Base-by-base conservation (phyloP, 2,888 invertebrate species). In the Muschampia plurimacula region DNA sequence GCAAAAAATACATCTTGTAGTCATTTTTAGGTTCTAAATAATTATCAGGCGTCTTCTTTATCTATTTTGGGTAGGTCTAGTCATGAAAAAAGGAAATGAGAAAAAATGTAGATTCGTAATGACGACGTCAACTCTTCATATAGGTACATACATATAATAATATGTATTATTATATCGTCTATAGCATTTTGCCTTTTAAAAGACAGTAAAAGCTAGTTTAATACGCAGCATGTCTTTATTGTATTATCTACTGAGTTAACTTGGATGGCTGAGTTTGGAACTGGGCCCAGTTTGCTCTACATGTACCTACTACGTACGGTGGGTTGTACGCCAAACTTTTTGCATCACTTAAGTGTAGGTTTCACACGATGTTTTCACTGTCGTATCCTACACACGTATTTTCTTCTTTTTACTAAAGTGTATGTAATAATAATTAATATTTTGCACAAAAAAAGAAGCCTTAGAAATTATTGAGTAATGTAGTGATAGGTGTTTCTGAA, bases 281-380 rank as follows among this genome's bases (percentile, higher is more conserved):
- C 32, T 66, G 52, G 65, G 49, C 36, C 65, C 52, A 52, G 32
- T 36, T 36, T 15, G 49, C 65, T 52, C 36, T 49, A 65, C 65
- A 65, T 10, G 36, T 52, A 12, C 28, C 8, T 36, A 52, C 12
- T 32, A 59, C 57, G 32, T 59, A 59, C 12, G 12, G 36, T 5
- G 12, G 39, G 64, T 5, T 46, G n/a, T 52, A 66, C 41, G 65
- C 9, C 52, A 52, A 66, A 66, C 65, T 52, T 66, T 65, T 65
- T 28, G 57, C 57, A 32, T 59, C 12, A 49, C 52, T 65, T 28
- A 46, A 28, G 12, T 52, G 65, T 32, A 46, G 46, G 46, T 28
- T 32, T 65, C 13, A 28, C 49, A 52, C 49, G 9, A 52, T 52
- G 49, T n/a, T 52, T 52, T 15, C 49, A 8, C 15, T 52, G 15